A percentile compares a stretch with the other conserved stretches of the same genome.
These are phyloP conservation scores for Micronycteris hirsuta DNA, from an alignment of 2,113 vertebrate genomes.

Conservation along the genomic window DNA sequence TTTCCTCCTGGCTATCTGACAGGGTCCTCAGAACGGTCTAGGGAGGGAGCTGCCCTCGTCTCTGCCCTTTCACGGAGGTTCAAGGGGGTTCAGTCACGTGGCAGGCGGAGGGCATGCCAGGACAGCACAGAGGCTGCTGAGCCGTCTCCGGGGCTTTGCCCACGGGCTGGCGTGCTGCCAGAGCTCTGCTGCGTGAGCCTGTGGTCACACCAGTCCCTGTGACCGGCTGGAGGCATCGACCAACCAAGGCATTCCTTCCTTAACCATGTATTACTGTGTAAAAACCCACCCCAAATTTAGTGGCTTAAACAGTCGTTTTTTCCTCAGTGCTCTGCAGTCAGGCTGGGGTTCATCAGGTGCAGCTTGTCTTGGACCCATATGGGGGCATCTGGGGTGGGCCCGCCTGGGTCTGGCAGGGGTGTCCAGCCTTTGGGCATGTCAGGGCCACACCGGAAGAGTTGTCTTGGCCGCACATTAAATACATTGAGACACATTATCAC, in stretches of 20 bases:
- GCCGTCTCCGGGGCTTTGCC: neutral
- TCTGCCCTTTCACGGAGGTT: neutral
- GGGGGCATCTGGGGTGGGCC: neutral
- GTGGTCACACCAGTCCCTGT: too few relatives aligned
- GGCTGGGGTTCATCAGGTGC: neutral
- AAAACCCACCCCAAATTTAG: neutral
- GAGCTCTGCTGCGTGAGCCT: neutral
- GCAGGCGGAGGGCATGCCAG: neutral
- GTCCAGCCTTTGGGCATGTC: too few relatives aligned
- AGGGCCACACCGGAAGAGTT: too few relatives aligned
- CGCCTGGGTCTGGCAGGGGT: neutral
- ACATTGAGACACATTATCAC: too few relatives aligned
- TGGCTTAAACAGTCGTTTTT: neutral
- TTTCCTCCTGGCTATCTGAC: neutral
- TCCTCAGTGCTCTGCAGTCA: neutral
- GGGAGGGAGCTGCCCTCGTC: neutral
- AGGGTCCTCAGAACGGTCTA: neutral
- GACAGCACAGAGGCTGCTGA: neutral
- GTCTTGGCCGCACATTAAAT: too few relatives aligned
- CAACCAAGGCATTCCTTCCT: neutral
- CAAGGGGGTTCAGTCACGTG: too few relatives aligned
- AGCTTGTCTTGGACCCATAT: neutral
- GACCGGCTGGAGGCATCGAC: neutral
- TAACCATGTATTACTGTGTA: neutral
- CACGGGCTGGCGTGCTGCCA: accelerated